These are phyloP conservation scores for Drosophila orena DNA, from an alignment of 1,140 invertebrate genomes.

Conservation along the genomic window DNA sequence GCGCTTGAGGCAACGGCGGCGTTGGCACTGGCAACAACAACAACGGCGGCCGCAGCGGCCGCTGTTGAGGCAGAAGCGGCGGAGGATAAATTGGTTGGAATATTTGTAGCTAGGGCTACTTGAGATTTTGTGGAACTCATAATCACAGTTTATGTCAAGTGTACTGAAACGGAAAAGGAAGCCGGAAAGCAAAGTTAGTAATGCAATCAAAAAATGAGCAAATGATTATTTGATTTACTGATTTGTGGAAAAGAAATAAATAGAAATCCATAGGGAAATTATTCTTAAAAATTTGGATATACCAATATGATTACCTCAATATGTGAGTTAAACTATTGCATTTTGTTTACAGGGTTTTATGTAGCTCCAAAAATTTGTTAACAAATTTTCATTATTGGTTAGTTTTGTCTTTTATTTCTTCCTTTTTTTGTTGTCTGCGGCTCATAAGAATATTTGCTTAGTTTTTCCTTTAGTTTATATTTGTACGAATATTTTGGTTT, in stretches of 20 bases:
- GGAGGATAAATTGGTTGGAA: slow-evolving; percentile 83
- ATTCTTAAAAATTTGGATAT: neutral
- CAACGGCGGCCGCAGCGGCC: slow-evolving; percentile 72
- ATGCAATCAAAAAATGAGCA: neutral
- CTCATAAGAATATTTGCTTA: slow-evolving; percentile 73
- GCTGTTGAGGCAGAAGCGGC: slow-evolving; percentile 71
- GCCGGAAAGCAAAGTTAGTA: too few relatives aligned
- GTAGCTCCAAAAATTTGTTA: slow-evolving; percentile 49
- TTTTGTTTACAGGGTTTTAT: slow-evolving; percentile 62
- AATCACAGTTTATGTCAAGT: slow-evolving; percentile 84
- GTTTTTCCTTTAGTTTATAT: slow-evolving; percentile 34
- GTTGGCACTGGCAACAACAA: slow-evolving; percentile 70
- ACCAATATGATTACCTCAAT: slow-evolving; percentile 61
- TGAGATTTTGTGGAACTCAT: slow-evolving; percentile 85
- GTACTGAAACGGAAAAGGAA: slow-evolving; percentile 51
- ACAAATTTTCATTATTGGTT: slow-evolving; percentile 44
- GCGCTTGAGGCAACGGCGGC: slow-evolving; percentile 71
- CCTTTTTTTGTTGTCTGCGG: slow-evolving; percentile 34
- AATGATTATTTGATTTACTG: neutral
- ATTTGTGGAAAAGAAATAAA: neutral
- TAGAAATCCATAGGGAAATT: neutral
- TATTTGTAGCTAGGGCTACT: slow-evolving; percentile 84
- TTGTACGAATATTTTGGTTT: slow-evolving; percentile 33
- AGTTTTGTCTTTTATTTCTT: slow-evolving; percentile 36
- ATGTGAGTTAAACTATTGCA: slow-evolving; percentile 72